These are phyloP conservation scores for Dolichopus griseipennis DNA, from an alignment of 2,888 invertebrate species.

Conservation along the genomic window DNA sequence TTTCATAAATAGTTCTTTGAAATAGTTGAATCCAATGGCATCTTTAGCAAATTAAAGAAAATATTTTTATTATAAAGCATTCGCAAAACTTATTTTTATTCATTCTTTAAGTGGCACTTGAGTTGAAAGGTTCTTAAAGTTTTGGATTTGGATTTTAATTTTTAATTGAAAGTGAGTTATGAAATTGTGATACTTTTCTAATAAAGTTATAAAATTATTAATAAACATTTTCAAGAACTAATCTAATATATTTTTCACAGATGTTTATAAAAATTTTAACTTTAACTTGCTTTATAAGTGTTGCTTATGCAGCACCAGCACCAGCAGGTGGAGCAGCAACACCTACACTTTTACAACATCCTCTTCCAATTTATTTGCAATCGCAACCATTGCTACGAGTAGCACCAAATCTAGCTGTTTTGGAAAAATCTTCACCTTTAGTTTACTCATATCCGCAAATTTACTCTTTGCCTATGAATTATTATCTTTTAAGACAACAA, in stretches of 20 bases:
- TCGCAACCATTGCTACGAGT: neutral
- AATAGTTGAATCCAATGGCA: neutral
- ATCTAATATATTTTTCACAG: neutral
- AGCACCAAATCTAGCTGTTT: neutral
- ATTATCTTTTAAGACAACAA: neutral
- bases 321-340: too few relatives aligned
- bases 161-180: too few relatives aligned
- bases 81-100: neutral
- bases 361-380: neutral
- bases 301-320: neutral
- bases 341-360: neutral
- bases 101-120: neutral
- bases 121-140: neutral
- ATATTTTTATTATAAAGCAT: neutral
- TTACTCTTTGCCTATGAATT: too few relatives aligned
- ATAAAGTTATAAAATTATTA: too few relatives aligned
- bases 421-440: neutral
- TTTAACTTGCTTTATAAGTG: neutral
- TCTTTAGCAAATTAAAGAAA: neutral
- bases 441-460: neutral
- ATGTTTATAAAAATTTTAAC: neutral
- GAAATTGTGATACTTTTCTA: too few relatives aligned
- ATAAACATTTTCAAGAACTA: too few relatives aligned
- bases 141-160: too few relatives aligned
- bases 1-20: neutral